Base-by-base conservation (phyloP, 2,888 invertebrate species). In the Disparrhopalites patrizii region DNA sequence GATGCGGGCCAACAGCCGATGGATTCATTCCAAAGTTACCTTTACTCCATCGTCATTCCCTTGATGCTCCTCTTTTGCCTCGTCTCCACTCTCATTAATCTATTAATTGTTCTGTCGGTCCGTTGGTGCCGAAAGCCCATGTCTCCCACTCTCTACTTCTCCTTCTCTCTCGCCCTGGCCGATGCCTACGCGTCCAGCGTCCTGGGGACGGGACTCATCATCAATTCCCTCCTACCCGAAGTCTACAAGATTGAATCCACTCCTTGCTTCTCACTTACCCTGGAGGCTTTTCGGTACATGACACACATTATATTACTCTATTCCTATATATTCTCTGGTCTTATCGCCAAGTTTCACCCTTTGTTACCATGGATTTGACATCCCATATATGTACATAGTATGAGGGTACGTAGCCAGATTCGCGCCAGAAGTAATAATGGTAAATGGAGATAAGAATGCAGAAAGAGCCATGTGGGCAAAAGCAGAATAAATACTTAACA, bases 141-240 rank as follows among this genome's bases (percentile, higher is more conserved):
- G 72, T 82, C 84, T 1, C 83, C 84, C 7, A 85, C 84, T 1
- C 76, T 85, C n/a, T 81, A 82, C 72, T 82, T 85, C 63, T 84
- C 83, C 70, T 77, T 85, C 20, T 85, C 85, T 71, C 77, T 86
- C 54, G 84, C 85, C 3, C 82, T 81, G 1, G 85, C 85, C 0
- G 85, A 85, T 76, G 82, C 83, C 0, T 81, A 81, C 70, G 82
- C 84, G 8, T 83, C 85, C 2, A 76, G 81, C 27, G 77, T 83
- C 47, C 77, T 84, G 43, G 85, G 83, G 0, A 71, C 81, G 1
- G 83, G 83, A 4, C 76, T 85, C 13, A 77, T 84, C 57, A 77
- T 84, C 72, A 85, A 85, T 77, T 83, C 82, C 71, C 79, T 81
- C 40, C 77, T 85, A 36, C 82, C 82, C 0, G 76, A 74, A 23